phyloP scores from a whole-genome alignment of 2,113 vertebrate genomes.

The Seriola dumerili region DNA sequence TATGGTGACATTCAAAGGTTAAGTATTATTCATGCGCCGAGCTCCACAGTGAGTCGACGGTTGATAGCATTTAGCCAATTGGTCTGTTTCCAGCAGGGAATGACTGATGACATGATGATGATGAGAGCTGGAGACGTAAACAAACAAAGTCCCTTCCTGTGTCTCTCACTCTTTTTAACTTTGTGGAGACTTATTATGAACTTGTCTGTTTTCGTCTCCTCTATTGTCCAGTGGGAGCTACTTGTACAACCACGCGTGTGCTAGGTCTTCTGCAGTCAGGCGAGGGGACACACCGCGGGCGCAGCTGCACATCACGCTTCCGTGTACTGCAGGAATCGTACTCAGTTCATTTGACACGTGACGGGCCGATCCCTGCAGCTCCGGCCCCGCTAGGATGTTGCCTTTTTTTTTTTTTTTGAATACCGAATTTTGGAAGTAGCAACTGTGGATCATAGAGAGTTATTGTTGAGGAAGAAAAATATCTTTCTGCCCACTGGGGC shows the following conservation, averaged over 20 bases:
- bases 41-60: conserved; percentile 8
- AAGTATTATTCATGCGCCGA: conserved; percentile 30
- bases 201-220: not conserved
- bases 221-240: not conserved
- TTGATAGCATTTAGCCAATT: conserved; percentile 19
- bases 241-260: not conserved
- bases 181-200: not conserved
- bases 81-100: conserved; percentile 28
- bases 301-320: not conserved
- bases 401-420: not conserved
- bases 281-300: not conserved
- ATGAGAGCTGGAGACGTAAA: conserved; percentile 14
- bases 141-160: not conserved
- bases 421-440: not conserved
- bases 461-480: too few species aligned
- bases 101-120: conserved; percentile 19
- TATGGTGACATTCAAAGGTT: conserved; percentile 44
- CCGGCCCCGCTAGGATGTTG: not conserved
- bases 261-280: not conserved
- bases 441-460: not conserved
- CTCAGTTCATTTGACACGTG: conserved; percentile 8
- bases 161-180: not conserved
- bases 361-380: not conserved
- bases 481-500: not conserved
- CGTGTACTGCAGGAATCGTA: not conserved